Conservation (phyloP, 2,888 invertebrate genomes). For the Pediacus dermestoides region DNA sequence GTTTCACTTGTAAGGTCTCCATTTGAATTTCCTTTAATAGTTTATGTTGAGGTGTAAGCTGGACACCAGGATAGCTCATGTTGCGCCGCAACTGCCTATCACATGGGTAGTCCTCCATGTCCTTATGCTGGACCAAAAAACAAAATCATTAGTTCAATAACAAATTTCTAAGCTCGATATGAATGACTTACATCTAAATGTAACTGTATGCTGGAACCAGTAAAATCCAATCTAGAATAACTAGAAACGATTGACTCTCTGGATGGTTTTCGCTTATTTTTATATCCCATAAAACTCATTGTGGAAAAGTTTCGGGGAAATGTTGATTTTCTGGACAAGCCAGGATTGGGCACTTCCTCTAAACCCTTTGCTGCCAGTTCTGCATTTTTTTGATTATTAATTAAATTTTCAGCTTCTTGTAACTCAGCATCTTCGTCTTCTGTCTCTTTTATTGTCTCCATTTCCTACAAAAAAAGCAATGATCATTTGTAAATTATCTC, state of each 20-base stretch:
- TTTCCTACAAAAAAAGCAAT: slow-evolving; percentile 54
- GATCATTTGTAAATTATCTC: no score
- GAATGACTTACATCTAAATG: slow-evolving; percentile 57
- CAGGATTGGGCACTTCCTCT: slow-evolving; percentile 42
- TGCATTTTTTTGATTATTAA: slow-evolving; percentile 34
- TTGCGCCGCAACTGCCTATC: slow-evolving; percentile 41
- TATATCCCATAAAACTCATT: slow-evolving; percentile 41
- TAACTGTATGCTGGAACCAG: slow-evolving; percentile 68
- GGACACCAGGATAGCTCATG: slow-evolving; percentile 48
- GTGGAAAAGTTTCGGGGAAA: slow-evolving; percentile 48
- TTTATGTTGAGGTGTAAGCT: slow-evolving; percentile 40
- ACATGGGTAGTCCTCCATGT: slow-evolving; percentile 17
- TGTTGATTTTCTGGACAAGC: slow-evolving; percentile 42
- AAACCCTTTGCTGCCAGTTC: slow-evolving; percentile 38
- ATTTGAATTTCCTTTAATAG: slow-evolving; percentile 35
- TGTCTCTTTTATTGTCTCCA: slow-evolving; percentile 66
- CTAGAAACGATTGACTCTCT: slow-evolving; percentile 66
- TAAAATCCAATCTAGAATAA: slow-evolving; percentile 71
- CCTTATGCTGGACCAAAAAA: slow-evolving; percentile 14
- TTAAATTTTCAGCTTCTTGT: slow-evolving; percentile 43
- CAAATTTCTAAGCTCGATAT: slow-evolving; percentile 5
- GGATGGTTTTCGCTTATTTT: slow-evolving; percentile 36
- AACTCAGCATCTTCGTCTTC: slow-evolving; percentile 60
- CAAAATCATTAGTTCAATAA: slow-evolving; percentile 7
- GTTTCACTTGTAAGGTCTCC: slow-evolving; percentile 24